phyloP scores from a whole-genome alignment of 2,888 invertebrate species.

The Choristoneura rosaceana region DNA sequence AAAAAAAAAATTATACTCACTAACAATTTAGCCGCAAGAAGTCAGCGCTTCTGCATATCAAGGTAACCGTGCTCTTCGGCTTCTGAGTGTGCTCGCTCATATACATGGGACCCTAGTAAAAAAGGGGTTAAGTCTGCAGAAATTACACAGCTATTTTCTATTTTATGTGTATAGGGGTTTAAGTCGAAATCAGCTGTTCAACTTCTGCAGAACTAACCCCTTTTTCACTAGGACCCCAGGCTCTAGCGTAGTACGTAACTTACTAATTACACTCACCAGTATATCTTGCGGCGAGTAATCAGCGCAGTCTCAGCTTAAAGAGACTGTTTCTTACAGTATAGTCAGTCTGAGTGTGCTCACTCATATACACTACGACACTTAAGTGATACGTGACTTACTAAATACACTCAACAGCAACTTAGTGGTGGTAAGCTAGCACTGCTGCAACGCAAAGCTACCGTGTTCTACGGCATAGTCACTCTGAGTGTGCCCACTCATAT shows the following conservation, averaged over 20 bases:
- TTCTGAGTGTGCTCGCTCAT: conserved; percentile 91
- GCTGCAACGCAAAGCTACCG: conserved; percentile 86
- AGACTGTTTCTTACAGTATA: conserved; percentile 89
- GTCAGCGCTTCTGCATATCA: no score
- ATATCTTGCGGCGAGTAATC: neutral
- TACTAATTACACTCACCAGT: neutral
- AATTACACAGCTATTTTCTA: no score
- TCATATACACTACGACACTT: conserved; percentile 97
- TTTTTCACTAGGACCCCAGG: no score
- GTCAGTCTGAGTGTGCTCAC: conserved; percentile 89
- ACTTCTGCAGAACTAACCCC: no score
- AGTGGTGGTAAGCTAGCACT: conserved; percentile 94
- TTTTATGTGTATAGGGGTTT: no score
- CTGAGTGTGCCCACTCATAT: conserved; percentile 92
- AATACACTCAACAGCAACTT: conserved; percentile 75
- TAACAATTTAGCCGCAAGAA: no score
- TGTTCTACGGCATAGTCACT: conserved; percentile 90
- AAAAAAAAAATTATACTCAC: neutral
- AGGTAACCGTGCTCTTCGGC: conserved; percentile 79
- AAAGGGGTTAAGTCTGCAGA: no score
- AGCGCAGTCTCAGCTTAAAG: conserved; percentile 85
- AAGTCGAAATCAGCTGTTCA: no score
- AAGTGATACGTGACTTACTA: conserved; percentile 84
- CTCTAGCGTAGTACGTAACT: conserved; percentile 88
- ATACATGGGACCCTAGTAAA: no score